Conservation (phyloP, 2,797 vertebrate species). For the Phaenicophaeus curvirostris region DNA sequence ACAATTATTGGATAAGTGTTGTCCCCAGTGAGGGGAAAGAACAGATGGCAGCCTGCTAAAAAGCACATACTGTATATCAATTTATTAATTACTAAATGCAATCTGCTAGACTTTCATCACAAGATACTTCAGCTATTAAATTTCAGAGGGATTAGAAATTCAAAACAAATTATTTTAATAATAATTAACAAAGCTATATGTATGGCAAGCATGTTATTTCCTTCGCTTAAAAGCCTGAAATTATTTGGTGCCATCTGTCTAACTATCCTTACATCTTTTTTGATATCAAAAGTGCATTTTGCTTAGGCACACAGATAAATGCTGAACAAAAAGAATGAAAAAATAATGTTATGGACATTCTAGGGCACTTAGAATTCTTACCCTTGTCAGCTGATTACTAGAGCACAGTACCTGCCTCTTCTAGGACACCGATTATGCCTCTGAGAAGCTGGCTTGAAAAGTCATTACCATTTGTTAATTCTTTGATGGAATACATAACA, state of each 20-base stretch:
- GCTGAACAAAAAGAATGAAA: constrained; percentile 21
- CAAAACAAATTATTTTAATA: constrained; percentile 72
- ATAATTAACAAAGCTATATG: constrained; percentile 66
- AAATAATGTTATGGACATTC: not conserved
- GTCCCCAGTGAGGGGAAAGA: constrained; percentile 57
- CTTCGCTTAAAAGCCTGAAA: constrained; percentile 42
- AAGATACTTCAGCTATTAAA: constrained; percentile 62
- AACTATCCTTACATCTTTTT: constrained; percentile 24
- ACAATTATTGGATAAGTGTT: constrained; percentile 55
- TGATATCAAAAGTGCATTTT: constrained; percentile 33
- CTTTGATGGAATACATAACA: not conserved
- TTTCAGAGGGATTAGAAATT: constrained; percentile 68
- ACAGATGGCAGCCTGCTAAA: constrained; percentile 73
- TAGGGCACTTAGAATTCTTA: not conserved
- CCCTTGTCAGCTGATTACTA: not conserved
- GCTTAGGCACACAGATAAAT: constrained; percentile 21
- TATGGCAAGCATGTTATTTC: constrained; percentile 64
- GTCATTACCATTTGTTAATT: not conserved
- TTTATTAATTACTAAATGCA: constrained; percentile 75
- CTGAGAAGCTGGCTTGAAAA: not conserved
- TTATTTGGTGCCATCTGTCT: constrained; percentile 60
- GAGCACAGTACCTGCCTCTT: not conserved
- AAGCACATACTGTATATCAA: constrained; percentile 69
- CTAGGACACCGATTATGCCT: not conserved
- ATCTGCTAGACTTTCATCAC: constrained; percentile 68